Base-by-base conservation (phyloP, 1,140 invertebrate genomes). In the Heliconius himera region DNA sequence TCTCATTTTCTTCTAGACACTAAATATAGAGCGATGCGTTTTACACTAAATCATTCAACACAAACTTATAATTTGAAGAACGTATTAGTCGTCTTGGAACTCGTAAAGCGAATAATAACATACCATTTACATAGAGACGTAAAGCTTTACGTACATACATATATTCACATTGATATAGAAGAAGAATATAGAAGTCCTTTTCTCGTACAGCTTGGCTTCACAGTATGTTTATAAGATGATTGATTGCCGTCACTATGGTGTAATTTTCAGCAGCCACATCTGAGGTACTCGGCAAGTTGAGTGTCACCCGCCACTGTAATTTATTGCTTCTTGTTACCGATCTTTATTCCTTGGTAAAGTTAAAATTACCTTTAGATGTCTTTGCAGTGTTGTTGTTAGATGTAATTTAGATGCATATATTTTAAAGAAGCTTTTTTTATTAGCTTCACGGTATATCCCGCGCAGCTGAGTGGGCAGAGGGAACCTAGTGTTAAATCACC, bases 211-310 rank as follows among this genome's bases (percentile, higher is more conserved):
- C n/a, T 56, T 66, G 2, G 60, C 60, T 66, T 66, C 60, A 66
- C 60, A 66, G 26, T 66, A 66, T 66, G 26, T 29, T 66, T 66
- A 29, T 66, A 13, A 11, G 5, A 49, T 81, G 80, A 81, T 81
- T 81, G 80, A 81, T 81, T 77, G 70, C 60, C 73, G 41, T 78
- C 72, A 11, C 29, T 36, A 66, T 76, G 26, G 26, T 66, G 77
- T 38, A 78, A 81, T 81, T 78, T 81, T 36, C 80, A 81, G 80
- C 73, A 81, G 77, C 77, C 49, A 22, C 70, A 81, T 75, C 73
- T 70, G 71, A 33, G 74, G 33, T 41, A 71, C 22, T 81, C 74
- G 73, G 38, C 46, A 49, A 66, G 73, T 78, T 75, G 70, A 51
- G 73, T 81, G 80, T 81, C 80, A 81, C 76, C 70, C 73, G 66